Evolutionary conservation across 2,797 vertebrate genomes (phyloP).

Genomic region (Clarias laeviceps): DNA sequence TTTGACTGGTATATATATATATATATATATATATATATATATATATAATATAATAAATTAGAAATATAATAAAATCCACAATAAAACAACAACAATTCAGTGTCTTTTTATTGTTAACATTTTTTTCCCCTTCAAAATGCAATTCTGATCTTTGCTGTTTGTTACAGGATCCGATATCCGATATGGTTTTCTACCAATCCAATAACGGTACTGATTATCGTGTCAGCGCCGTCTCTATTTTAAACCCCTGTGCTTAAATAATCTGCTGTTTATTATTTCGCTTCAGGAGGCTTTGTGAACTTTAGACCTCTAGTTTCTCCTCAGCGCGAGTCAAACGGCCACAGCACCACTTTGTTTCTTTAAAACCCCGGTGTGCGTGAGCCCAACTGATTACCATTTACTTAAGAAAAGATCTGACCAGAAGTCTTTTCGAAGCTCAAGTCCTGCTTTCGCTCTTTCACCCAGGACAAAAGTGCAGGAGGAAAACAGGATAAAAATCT

Average conservation of each 20-base stretch:
- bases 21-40: too few relatives aligned
- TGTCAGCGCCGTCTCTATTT: background rate
- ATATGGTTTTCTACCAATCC: background rate
- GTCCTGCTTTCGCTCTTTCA: constrained; percentile 27
- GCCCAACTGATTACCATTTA: constrained; percentile 2
- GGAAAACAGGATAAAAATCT: constrained; percentile 39
- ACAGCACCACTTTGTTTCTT: constrained; percentile 3
- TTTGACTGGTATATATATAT: too few relatives aligned
- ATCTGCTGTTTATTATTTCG: constrained; percentile 6
- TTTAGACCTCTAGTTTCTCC: background rate
- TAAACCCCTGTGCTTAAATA: background rate
- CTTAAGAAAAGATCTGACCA: background rate
- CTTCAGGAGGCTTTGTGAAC: constrained; percentile 9
- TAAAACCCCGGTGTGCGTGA: background rate
- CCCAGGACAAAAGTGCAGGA: constrained; percentile 17
- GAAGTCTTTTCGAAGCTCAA: background rate
- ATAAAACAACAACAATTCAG: background rate
- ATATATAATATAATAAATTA: background rate
- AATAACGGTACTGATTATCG: background rate
- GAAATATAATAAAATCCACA: background rate
- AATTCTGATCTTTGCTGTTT: background rate
- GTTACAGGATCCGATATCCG: background rate
- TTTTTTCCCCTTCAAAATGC: background rate
- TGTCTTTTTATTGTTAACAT: background rate
- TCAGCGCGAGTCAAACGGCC: background rate